A percentile compares a stretch with the other conserved stretches of the same genome.
phyloP scores from a whole-genome alignment of 2,888 invertebrate species.

The Tethea ocularis region DNA sequence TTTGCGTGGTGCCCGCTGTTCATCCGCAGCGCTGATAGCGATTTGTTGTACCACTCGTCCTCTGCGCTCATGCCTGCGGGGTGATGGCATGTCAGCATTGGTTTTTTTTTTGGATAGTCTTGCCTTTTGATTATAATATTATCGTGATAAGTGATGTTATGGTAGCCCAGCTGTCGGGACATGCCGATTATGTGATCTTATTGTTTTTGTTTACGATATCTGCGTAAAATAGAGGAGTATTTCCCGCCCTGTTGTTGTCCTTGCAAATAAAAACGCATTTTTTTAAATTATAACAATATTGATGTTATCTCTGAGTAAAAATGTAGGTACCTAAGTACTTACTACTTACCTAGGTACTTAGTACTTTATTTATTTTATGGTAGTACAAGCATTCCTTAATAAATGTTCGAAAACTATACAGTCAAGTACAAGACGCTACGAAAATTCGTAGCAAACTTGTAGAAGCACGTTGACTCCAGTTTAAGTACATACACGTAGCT shows the following conservation, averaged over 20 bases:
- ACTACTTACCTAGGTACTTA: too few relatives aligned
- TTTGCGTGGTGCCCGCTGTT: slow-evolving; percentile 98
- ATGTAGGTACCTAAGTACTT: too few relatives aligned
- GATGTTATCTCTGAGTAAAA: too few relatives aligned
- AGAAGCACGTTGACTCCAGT: slow-evolving; percentile 19
- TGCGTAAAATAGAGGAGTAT: too few relatives aligned
- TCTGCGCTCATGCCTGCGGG: slow-evolving; percentile 93
- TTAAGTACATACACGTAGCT: slow-evolving; percentile 31
- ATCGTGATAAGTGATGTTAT: too few relatives aligned
- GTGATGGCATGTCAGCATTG: background rate
- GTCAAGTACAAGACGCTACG: slow-evolving; percentile 25
- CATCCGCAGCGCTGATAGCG: slow-evolving; percentile 97
- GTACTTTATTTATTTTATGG: background rate
- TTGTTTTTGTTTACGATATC: too few relatives aligned
- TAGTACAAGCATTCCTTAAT: slow-evolving; percentile 14
- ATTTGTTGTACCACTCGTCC: slow-evolving; percentile 99
- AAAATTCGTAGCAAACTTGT: slow-evolving; percentile 37
- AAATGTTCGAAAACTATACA: slow-evolving; percentile 23
- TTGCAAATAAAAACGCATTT: too few relatives aligned
- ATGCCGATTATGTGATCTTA: too few relatives aligned
- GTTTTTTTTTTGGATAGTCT: background rate
- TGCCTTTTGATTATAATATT: too few relatives aligned
- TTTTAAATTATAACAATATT: too few relatives aligned
- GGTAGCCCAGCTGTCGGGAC: too few relatives aligned
- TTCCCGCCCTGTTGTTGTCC: too few relatives aligned